Evolutionary conservation across 2,888 invertebrate species (phyloP).

Genomic region (Eupithecia centaureata): DNA sequence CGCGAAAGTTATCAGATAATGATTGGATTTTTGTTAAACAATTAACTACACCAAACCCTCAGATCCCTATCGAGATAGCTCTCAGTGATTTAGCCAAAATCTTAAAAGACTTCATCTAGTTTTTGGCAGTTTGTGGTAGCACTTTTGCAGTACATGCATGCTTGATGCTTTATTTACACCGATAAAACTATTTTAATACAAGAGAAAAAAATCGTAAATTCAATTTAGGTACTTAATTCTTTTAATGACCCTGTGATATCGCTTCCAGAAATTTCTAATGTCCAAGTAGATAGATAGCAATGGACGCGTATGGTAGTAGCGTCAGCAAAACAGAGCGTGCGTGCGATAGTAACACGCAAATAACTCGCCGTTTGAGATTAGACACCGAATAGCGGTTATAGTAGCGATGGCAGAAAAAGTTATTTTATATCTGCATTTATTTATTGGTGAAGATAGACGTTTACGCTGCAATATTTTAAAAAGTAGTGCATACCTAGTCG

Average conservation of each 20-base stretch:
- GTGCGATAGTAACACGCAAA: slow-evolving; percentile 43
- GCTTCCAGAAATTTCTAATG: slow-evolving; percentile 19
- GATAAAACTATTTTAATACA: no score
- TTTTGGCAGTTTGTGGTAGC: not conserved
- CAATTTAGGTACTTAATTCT: no score
- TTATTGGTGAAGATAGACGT: not conserved
- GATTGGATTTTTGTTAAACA: not conserved
- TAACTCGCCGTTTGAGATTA: slow-evolving; percentile 40
- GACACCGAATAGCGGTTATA: slow-evolving; percentile 45
- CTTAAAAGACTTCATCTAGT: not conserved
- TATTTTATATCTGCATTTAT: not conserved
- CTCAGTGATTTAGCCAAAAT: no score
- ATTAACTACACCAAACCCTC: no score
- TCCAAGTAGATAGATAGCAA: slow-evolving; percentile 30
- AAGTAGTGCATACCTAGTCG: no score
- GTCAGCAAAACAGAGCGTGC: slow-evolving; percentile 43
- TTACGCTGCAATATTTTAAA: not conserved
- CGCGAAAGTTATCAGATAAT: no score
- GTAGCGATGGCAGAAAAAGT: slow-evolving; percentile 47
- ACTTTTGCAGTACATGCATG: no score
- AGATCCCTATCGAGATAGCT: not conserved
- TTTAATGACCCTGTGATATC: not conserved
- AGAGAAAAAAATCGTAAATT: no score
- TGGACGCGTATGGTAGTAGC: slow-evolving; percentile 43
- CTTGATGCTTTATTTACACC: no score